These are phyloP conservation scores for Euphonia xanthogaster DNA, from an alignment of 2,797 vertebrate genomes.

Conservation along the genomic window DNA sequence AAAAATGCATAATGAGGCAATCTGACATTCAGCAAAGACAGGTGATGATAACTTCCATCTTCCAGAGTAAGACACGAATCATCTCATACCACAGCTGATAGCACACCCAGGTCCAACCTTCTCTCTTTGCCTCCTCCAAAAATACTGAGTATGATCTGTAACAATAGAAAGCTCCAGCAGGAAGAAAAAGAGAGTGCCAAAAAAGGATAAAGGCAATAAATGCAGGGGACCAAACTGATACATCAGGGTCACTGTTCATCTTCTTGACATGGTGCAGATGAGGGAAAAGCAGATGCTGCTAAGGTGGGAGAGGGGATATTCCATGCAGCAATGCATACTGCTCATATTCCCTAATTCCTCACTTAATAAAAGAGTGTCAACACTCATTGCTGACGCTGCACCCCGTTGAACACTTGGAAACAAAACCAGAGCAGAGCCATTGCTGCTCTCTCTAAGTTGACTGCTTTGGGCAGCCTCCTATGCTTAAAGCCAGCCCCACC, in stretches of 20 bases:
- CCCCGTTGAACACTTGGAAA: not conserved
- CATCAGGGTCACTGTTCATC: not conserved
- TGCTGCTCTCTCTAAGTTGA: not conserved
- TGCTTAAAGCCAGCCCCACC: not conserved
- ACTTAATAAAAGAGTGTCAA: not conserved
- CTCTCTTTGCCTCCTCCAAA: not conserved
- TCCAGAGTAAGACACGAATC: not conserved
- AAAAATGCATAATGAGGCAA: not conserved
- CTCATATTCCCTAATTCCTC: not conserved
- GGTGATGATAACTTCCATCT: not conserved
- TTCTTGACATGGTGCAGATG: not conserved
- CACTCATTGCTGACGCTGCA: not conserved
- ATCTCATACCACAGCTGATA: not conserved
- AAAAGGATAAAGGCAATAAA: not conserved
- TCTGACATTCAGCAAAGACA: accelerated
- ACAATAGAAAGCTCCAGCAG: not conserved
- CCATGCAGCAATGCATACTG: not conserved
- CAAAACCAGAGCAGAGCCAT: not conserved
- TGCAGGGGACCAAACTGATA: accelerated
- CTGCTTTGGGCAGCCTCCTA: not conserved
- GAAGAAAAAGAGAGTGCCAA: not conserved
- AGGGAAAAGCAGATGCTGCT: not conserved
- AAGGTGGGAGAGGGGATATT: not conserved
- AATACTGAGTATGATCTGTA: not conserved
- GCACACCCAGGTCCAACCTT: not conserved